Evolutionary conservation across 2,888 invertebrate species (phyloP).

Genomic region (Acheta domesticus): DNA sequence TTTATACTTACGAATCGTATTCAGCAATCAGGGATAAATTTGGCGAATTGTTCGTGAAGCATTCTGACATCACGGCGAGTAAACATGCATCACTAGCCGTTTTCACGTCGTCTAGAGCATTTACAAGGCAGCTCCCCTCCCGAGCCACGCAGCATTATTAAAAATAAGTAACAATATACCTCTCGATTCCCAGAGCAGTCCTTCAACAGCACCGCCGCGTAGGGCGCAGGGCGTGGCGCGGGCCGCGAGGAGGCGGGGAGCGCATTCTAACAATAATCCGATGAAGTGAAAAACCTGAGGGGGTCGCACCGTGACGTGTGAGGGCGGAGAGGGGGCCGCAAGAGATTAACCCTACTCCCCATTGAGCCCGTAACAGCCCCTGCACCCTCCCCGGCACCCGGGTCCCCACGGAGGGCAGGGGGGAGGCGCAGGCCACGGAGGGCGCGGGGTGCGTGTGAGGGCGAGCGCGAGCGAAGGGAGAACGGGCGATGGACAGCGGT

Average conservation of each 20-base stretch:
- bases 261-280: slow-evolving; percentile 9
- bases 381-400: background rate
- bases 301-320: background rate
- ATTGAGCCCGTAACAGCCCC: slow-evolving; percentile 1
- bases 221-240: background rate
- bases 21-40: no score
- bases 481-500: no score
- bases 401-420: background rate
- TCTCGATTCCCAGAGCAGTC: background rate
- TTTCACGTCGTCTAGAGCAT: no score
- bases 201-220: background rate
- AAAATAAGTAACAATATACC: slow-evolving; percentile 4
- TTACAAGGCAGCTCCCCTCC: no score
- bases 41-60: no score
- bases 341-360: slow-evolving; percentile 18
- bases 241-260: background rate
- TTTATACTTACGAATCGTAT: no score
- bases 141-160: background rate
- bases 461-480: no score
- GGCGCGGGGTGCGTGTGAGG: no score
- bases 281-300: slow-evolving; percentile 18
- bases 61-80: no score
- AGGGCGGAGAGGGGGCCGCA: background rate
- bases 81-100: no score
- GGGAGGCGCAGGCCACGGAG: background rate